phyloP scores from a whole-genome alignment of 2,113 vertebrate genomes.

The Prolemur simus region DNA sequence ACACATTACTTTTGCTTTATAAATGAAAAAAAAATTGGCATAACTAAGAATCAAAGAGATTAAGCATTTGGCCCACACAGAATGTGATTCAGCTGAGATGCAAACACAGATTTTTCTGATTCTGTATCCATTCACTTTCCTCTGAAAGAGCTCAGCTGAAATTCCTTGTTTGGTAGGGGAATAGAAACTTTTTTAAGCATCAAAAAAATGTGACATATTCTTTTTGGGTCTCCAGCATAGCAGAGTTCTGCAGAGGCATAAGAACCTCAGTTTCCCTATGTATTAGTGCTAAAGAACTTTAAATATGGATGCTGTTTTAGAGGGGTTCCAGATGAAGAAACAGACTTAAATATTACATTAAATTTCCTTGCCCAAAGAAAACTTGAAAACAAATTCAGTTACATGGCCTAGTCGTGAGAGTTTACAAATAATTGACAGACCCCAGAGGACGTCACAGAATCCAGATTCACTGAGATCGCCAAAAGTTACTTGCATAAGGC shows the following conservation, averaged over 20 bases:
- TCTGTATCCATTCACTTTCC: not conserved
- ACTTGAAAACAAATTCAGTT: not conserved
- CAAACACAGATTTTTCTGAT: not conserved
- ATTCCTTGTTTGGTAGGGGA: not conserved
- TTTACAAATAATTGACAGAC: not conserved
- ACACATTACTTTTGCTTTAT: not conserved
- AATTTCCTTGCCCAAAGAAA: not conserved
- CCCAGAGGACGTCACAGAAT: not conserved
- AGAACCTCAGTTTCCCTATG: not conserved
- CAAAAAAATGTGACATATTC: not conserved
- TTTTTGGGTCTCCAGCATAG: not conserved
- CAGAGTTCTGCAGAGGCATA: not conserved
- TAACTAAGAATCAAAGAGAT: not conserved
- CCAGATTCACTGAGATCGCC: not conserved
- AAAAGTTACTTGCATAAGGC: not conserved
- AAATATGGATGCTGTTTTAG: not conserved
- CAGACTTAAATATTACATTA: not conserved
- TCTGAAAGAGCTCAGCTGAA: not conserved
- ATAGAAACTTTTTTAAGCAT: not conserved
- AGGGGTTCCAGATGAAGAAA: not conserved
- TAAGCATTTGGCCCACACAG: not conserved
- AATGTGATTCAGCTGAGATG: constrained; percentile 11
- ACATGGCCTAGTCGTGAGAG: not conserved
- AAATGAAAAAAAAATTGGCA: not conserved
- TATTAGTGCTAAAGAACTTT: not conserved